Base-by-base conservation (phyloP, 2,797 vertebrate genomes). In the Sarcoramphus papa region DNA sequence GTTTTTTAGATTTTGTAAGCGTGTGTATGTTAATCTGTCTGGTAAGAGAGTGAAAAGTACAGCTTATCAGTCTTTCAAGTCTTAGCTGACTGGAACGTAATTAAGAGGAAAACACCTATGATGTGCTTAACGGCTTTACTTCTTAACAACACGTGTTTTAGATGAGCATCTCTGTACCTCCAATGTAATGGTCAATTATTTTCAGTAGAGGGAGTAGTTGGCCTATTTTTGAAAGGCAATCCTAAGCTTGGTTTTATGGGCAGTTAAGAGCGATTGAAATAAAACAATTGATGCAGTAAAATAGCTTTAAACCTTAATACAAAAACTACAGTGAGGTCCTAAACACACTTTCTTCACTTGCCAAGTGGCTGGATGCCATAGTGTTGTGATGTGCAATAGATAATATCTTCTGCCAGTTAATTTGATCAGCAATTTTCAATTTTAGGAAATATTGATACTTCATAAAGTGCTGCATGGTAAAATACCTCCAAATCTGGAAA, bases 191-290 rank as follows among this genome's bases (percentile, higher is more conserved):
- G 20, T 43, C 19, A 6, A 0, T 31, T 73, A n/a, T 51, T 91
- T 94, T 88, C 97, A 90, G 84, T 90, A 98, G 98, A 97, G 98
- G 98, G 98, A 91, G 93, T 75, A 70, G 31, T 98, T 92, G 95
- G 51, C 88, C 94, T 92, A 74, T 23, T 57, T 96, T 97, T 97
- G 63, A 33, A 86, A 90, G 51, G 43, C 3, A 3, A 47, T 9
- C 63, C 22, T 22, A 12, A 15, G 3, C 28, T 51, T 76, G 40
- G 27, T 83, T 92, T 95, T 68, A 74, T 68, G 79, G 67, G 67
- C 63, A 48, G 56, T 77, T 94, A 88, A 54, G n/a, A 93, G 84
- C 8, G 19, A 81, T 67, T 93, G 90, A 93, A 96, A 84, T 79
- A 31, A 94, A 86, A 50, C 88, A 92, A 90, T 90, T 83, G 91